phyloP scores from a whole-genome alignment of 2,113 vertebrate species.

The Anarhynchus alexandrinus region DNA sequence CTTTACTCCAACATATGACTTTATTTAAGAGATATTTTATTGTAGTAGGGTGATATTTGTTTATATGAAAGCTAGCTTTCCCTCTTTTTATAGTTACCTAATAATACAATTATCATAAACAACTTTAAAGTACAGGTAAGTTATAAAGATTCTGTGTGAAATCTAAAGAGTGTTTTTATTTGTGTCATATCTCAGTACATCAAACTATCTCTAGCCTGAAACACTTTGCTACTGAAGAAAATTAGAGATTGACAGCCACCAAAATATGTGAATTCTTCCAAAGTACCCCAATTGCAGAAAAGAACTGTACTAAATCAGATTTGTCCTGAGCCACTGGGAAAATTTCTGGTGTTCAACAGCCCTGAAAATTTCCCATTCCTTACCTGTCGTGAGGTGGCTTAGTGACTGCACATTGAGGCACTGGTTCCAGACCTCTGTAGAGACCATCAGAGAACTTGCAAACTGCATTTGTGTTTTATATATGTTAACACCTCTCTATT shows the following conservation, averaged over 20 bases:
- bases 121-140: not conserved
- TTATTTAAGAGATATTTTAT: not conserved
- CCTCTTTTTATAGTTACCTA: not conserved
- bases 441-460: not conserved
- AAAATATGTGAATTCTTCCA: not conserved
- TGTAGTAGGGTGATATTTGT: not conserved
- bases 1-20: not conserved
- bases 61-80: not conserved
- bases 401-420: not conserved
- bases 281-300: not conserved
- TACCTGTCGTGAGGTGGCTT: not conserved
- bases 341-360: not conserved
- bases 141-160: not conserved
- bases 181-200: not conserved
- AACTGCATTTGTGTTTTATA: not conserved
- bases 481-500: not conserved
- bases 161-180: not conserved
- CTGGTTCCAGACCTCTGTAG: not conserved
- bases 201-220: not conserved
- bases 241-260: not conserved
- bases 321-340: not conserved
- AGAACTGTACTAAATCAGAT: not conserved
- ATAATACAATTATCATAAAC: not conserved
- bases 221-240: not conserved
- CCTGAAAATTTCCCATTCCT: slow-evolving; percentile 10